Conservation (phyloP, 1,140 invertebrate genomes). For the Campoletis sonorensis region DNA sequence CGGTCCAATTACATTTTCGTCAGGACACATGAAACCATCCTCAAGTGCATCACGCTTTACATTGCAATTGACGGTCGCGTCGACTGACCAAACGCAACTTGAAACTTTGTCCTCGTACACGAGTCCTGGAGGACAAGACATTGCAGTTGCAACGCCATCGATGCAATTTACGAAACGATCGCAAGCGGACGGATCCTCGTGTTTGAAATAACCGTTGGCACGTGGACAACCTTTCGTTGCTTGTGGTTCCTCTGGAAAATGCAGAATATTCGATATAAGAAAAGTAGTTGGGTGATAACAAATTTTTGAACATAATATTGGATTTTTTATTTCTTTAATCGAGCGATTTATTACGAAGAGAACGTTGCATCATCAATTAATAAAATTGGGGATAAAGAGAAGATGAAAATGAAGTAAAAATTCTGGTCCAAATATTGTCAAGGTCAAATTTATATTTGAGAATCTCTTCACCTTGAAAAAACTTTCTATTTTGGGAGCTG, state of each 20-base stretch:
- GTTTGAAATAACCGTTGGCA: slow-evolving; percentile 88
- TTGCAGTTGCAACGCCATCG: slow-evolving; percentile 83
- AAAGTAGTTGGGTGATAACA: no score
- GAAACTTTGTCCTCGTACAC: slow-evolving; percentile 86
- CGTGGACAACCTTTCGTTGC: slow-evolving; percentile 85
- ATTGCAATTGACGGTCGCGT: slow-evolving; percentile 81
- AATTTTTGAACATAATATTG: no score
- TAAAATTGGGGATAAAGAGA: no score
- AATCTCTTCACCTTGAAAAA: background rate
- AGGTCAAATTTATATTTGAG: background rate
- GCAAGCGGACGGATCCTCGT: slow-evolving; percentile 86
- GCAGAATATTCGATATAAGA: slow-evolving; percentile 27
- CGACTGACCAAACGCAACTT: slow-evolving; percentile 85
- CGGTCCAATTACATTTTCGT: slow-evolving; percentile 82
- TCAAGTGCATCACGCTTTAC: slow-evolving; percentile 83
- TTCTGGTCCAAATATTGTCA: background rate
- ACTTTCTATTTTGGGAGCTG: background rate
- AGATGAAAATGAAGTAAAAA: no score
- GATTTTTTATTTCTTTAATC: no score
- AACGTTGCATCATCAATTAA: no score
- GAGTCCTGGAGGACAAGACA: slow-evolving; percentile 88
- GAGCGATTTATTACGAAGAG: background rate
- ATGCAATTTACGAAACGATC: slow-evolving; percentile 91
- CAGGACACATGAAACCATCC: slow-evolving; percentile 88
- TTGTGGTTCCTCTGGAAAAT: slow-evolving; percentile 83